Base-by-base conservation (phyloP, 2,888 invertebrate species). In the Poecilus cupreus region DNA sequence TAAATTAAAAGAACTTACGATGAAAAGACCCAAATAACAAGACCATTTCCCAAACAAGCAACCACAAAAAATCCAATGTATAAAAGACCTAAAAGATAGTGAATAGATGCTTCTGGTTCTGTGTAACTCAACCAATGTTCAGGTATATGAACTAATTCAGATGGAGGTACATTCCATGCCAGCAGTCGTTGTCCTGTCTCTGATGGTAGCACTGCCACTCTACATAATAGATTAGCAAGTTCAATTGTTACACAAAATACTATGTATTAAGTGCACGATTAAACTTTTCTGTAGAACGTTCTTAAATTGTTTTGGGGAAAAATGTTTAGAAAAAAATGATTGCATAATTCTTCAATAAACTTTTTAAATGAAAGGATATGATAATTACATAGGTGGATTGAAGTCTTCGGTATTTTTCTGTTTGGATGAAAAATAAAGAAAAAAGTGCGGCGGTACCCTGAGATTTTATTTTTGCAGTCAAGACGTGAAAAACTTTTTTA, bases 1-100 rank as follows among this genome's bases (percentile, higher is more conserved):
- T 39, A 13, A 16, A 5, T 51, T 51, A 20, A 8, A 0, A 16
- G 2, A 49, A 75, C 93, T 92, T 89, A 95, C 95, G 94, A 91
- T 84, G 93, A 92, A 88, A 97, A 97, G 84, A 97, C 92, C 92
- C 95, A 96, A 84, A 96, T 93, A 83, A 97, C 96, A 72, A 96
- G 90, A 83, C 96, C 96, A 88, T 97, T 97, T 82, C 97, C 96
- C 46, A 94, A 88, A 6, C 94, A 89, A 3, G 96, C 92, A 75
- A 94, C 90, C 54, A 94, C 91, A 51, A 94, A 94, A 86, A 96
- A 95, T 86, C 93, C 93, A 75, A 93, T 91, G 87, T 96, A 96
- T 24, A 96, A 90, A 18, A 96, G 90, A 3, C 94, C 96, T 64
- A 96, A 90, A 2, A 96, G 91, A 83, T 96, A 95, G 89, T 96